Evolutionary conservation across 2,888 invertebrate species (phyloP), one percentile per base, ranked within the genome.

Genomic region (Eulithis prunata): DNA sequence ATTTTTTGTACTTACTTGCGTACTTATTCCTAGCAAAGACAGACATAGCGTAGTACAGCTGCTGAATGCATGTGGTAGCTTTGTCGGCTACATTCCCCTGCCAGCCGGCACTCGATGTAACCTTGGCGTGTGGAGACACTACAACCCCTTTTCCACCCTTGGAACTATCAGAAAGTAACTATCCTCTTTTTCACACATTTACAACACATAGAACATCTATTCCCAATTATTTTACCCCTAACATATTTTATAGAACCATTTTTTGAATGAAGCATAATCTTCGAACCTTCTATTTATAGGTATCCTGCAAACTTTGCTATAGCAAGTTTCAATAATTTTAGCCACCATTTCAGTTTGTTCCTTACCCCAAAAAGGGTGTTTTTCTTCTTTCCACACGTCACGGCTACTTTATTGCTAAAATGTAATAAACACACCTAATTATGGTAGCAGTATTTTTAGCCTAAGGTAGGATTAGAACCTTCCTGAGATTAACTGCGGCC

Each of bases 401-500:
- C 75, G 84, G 85, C 81, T 86, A 85, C 86, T 83, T 78, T 21
- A 85, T 85, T 84, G 90, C 88, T 88, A 85, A 84, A 81, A 83
- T 84, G 86, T 88, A 87, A 83, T 89, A 87, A 90, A 87, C 85
- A 88, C 87, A 88, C 86, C 80, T 86, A 85, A 84, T 82, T 84
- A 85, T 81, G 79, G 82, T 90, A 91, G 90, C 90, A 91, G 90
- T 91, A 91, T 90, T 91, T 79, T 85, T 90, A 90, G 87, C 77
- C 71, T 91, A 91, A 90, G 59, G 87, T 91, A 91, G 89, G 88
- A 74, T 82, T 91, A 90, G 88, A 86, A 70, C 83, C 87, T 85
- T 83, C 82, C 82, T 86, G 91, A 91, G 91, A 91, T 91, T 90
- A 88, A 77, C 75, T 67, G 71, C 70, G 70, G 55, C 52, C 70